Conservation (phyloP, 1,140 invertebrate species). For the Cherax quadricarinatus region DNA sequence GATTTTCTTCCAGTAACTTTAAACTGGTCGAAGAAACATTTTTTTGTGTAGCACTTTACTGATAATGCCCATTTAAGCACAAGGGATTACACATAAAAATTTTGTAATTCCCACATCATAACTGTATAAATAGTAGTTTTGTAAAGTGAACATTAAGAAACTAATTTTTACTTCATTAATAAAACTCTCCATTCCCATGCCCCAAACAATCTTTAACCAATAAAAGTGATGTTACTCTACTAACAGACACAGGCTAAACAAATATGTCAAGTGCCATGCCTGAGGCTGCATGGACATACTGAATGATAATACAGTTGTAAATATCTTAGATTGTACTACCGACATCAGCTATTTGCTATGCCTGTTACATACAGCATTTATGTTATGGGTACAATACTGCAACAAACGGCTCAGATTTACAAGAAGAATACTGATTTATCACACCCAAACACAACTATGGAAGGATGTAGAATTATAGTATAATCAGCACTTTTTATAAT, state of each 20-base stretch:
- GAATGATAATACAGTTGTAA: background rate
- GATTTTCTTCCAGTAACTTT: too few relatives aligned
- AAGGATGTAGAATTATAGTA: background rate
- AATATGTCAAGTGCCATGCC: background rate
- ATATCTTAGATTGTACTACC: background rate
- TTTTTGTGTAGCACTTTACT: too few relatives aligned
- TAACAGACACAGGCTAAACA: constrained; percentile 18
- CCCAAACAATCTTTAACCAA: constrained; percentile 48
- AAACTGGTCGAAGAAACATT: too few relatives aligned
- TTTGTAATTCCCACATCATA: background rate
- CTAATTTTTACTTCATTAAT: background rate
- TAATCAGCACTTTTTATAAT: background rate
- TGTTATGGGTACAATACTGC: background rate
- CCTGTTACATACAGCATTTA: constrained; percentile 2
- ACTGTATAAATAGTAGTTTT: too few relatives aligned
- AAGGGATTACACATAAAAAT: too few relatives aligned
- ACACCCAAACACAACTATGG: background rate
- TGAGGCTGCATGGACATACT: background rate
- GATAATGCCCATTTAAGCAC: too few relatives aligned
- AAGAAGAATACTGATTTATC: background rate
- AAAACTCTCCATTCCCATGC: constrained; percentile 20
- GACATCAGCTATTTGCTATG: background rate
- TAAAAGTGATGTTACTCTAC: constrained; percentile 28
- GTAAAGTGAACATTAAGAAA: background rate
- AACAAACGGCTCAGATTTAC: background rate